Evolutionary conservation across 2,113 vertebrate species (phyloP).

Genomic region (Coreoperca whiteheadi): DNA sequence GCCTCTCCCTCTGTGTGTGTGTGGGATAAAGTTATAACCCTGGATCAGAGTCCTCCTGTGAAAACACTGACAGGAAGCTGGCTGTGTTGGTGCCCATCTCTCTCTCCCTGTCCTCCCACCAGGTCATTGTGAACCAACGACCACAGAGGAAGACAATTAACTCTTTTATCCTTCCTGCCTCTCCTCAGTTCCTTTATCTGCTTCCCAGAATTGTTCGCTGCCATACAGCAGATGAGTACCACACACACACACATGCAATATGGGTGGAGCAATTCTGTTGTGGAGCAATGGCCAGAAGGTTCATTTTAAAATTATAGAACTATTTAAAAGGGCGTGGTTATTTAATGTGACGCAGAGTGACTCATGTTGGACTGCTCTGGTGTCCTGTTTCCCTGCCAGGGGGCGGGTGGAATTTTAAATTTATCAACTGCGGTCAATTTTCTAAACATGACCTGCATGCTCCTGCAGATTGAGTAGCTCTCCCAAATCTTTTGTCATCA

Average conservation of each 20-base stretch:
- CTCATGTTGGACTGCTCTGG: not conserved
- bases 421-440: not conserved
- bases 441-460: no score
- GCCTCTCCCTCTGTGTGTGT: conserved; percentile 8
- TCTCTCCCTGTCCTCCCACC: conserved; percentile 4
- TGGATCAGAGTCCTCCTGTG: conserved; percentile 11
- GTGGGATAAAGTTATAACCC: no score
- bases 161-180: conserved; percentile 52
- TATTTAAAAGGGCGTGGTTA: not conserved
- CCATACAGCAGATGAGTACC: conserved; percentile 27
- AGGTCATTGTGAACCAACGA: not conserved
- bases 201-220: conserved; percentile 58
- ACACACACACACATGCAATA: not conserved
- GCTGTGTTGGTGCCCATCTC: conserved; percentile 15
- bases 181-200: conserved; percentile 26
- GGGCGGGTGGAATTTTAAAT: not conserved
- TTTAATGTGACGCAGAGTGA: not conserved
- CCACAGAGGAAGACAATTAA: conserved; percentile 38
- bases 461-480: no score
- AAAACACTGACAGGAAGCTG: conserved; percentile 68
- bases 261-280: not conserved
- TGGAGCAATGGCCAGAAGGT: not conserved
- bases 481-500: no score
- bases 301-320: not conserved
- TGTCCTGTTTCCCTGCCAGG: conserved; percentile 1